A percentile compares a stretch with the other conserved stretches of the same genome.
phyloP scores from a whole-genome alignment of 2,888 invertebrate species.

The Pyrgus malvae region DNA sequence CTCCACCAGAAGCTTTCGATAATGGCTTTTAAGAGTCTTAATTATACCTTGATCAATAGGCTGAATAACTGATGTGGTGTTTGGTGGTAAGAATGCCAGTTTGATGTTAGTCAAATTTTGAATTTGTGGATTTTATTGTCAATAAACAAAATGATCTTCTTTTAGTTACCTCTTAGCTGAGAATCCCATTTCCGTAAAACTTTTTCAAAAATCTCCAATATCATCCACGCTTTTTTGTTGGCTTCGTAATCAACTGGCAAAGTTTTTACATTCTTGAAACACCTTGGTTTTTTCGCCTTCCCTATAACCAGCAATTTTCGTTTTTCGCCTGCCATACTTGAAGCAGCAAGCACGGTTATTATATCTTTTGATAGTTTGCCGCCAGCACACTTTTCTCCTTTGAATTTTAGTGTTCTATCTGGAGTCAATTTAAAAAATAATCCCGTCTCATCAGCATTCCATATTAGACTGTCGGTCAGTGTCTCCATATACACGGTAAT shows the following conservation, averaged over 20 bases:
- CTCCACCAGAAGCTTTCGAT: neutral
- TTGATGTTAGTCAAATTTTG: slow-evolving; percentile 39
- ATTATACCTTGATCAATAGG: slow-evolving; percentile 34
- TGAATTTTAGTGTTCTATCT: no score
- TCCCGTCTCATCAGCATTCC: no score
- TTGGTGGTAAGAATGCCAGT: slow-evolving; percentile 37
- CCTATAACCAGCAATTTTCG: slow-evolving; percentile 19
- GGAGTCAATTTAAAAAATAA: no score
- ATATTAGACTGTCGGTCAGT: no score
- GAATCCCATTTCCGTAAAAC: neutral
- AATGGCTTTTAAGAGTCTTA: slow-evolving; percentile 26
- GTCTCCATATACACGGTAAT: no score
- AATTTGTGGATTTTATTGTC: neutral
- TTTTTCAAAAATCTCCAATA: slow-evolving; percentile 37
- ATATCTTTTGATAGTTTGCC: slow-evolving; percentile 6
- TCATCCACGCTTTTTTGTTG: slow-evolving; percentile 52
- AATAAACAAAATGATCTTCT: neutral
- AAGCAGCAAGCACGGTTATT: slow-evolving; percentile 19
- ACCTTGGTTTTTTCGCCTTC: slow-evolving; percentile 40
- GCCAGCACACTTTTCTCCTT: no score
- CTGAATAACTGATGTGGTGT: slow-evolving; percentile 30
- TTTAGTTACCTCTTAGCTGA: neutral
- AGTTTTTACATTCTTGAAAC: slow-evolving; percentile 37
- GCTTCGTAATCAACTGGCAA: slow-evolving; percentile 41
- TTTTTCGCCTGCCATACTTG: slow-evolving; percentile 15